phyloP scores from a whole-genome alignment of 2,113 vertebrate species.

The Nasalis larvatus region DNA sequence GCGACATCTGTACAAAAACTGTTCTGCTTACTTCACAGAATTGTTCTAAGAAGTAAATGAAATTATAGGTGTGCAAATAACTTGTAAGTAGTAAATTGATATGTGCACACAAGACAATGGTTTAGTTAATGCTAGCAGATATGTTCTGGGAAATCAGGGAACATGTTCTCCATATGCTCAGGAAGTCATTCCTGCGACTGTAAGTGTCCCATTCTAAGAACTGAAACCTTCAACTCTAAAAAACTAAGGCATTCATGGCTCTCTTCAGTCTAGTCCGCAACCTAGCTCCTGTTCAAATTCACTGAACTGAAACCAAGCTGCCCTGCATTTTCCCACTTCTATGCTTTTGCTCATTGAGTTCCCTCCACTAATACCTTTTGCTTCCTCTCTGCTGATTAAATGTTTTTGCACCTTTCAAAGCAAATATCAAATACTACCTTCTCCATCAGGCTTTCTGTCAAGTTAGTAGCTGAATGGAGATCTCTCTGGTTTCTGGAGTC shows the following conservation, averaged over 20 bases:
- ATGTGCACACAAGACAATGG: background rate
- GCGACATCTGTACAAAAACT: background rate
- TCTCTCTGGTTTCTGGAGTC: background rate
- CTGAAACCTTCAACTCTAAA: slow-evolving; percentile 22
- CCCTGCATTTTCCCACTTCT: background rate
- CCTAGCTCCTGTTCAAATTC: background rate
- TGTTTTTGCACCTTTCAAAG: background rate
- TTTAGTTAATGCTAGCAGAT: background rate
- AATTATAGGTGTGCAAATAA: background rate
- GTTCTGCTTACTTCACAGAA: background rate
- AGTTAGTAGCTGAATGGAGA: background rate
- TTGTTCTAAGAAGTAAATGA: slow-evolving; percentile 23
- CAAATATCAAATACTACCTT: background rate
- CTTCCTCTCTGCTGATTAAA: slow-evolving; percentile 1
- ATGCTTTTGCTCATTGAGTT: background rate
- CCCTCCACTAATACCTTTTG: background rate
- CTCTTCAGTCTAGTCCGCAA: background rate
- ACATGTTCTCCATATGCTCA: background rate
- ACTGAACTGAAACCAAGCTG: background rate
- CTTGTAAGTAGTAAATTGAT: background rate
- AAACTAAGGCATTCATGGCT: background rate
- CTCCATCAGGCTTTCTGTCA: background rate
- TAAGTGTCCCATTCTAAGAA: background rate
- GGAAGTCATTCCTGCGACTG: background rate
- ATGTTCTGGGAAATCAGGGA: background rate